A percentile compares a stretch with the other conserved stretches of the same genome.
Conservation (phyloP, 2,888 invertebrate species). For the Smittia aterrima region DNA sequence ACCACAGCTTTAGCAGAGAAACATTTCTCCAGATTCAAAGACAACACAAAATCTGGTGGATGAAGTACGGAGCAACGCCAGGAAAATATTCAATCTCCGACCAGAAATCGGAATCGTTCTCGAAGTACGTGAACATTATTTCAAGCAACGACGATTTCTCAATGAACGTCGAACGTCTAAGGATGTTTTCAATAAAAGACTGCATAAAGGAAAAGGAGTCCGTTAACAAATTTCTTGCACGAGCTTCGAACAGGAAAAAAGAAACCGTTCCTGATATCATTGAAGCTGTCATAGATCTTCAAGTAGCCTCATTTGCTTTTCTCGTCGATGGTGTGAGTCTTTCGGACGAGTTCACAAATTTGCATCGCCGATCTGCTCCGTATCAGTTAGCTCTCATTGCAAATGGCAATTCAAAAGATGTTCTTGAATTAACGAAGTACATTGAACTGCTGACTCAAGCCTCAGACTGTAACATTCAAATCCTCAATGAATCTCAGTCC, state of each 20-base stretch:
- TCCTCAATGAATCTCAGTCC: slow-evolving; percentile 18
- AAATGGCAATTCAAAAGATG: background rate
- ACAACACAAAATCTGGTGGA: slow-evolving; percentile 39
- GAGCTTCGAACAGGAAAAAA: slow-evolving; percentile 11
- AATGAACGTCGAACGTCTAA: slow-evolving; percentile 1
- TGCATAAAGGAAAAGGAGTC: background rate
- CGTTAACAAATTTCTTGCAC: background rate
- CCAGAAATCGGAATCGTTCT: background rate
- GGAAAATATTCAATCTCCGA: slow-evolving; percentile 35
- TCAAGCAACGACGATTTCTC: background rate
- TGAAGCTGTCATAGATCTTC: background rate
- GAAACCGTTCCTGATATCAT: slow-evolving; percentile 31
- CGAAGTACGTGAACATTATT: slow-evolving; percentile 8
- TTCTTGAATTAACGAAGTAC: slow-evolving; percentile 18
- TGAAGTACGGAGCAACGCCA: slow-evolving; percentile 30
- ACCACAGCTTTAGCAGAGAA: slow-evolving; percentile 19
- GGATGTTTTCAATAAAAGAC: slow-evolving; percentile 18
- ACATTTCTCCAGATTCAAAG: slow-evolving; percentile 32
- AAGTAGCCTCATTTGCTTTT: slow-evolving; percentile 23
- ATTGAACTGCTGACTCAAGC: slow-evolving; percentile 12
- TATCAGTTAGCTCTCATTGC: slow-evolving; percentile 24
- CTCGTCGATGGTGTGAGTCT: slow-evolving; percentile 18
- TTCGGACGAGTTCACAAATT: slow-evolving; percentile 6
- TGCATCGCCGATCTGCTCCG: slow-evolving; percentile 32
- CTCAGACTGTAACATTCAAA: background rate